These are phyloP conservation scores for Agelastica alni DNA, from an alignment of 2,888 invertebrate genomes.

Conservation along the genomic window DNA sequence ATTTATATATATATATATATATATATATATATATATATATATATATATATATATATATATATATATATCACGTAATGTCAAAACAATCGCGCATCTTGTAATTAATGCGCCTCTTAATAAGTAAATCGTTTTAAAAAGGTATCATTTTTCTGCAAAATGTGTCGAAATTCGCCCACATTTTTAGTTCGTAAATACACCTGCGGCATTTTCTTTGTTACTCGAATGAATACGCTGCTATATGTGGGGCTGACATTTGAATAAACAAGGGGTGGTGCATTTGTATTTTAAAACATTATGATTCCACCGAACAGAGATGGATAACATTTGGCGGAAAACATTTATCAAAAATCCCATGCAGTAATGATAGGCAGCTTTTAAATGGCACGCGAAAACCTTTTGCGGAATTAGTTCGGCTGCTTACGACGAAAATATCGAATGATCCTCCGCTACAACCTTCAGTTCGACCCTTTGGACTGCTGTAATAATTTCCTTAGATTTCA, in stretches of 20 bases:
- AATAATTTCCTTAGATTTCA: too few species aligned
- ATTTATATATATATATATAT: too few species aligned
- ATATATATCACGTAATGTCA: too few species aligned
- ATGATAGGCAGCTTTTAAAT: slow-evolving; percentile 37
- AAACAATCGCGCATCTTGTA: too few species aligned
- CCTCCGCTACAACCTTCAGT: too few species aligned
- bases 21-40: too few species aligned
- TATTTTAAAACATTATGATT: slow-evolving; percentile 39
- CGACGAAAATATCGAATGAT: too few species aligned
- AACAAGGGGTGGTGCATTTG: slow-evolving; percentile 32
- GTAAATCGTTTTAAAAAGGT: too few species aligned
- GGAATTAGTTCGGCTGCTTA: slow-evolving; percentile 10
- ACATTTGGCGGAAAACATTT: slow-evolving; percentile 39
- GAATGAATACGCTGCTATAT: slow-evolving; percentile 29
- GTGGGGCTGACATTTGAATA: slow-evolving; percentile 40
- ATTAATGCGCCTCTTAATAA: too few species aligned
- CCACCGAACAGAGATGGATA: slow-evolving; percentile 37
- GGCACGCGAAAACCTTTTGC: slow-evolving; percentile 39
- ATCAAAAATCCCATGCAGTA: slow-evolving; percentile 38
- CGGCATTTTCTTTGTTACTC: slow-evolving; percentile 19
- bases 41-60: too few species aligned
- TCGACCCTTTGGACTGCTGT: too few species aligned
- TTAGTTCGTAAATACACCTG: neutral
- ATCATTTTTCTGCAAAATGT: neutral
- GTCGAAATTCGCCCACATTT: neutral